These are phyloP conservation scores for Lasioglossum pauxillum DNA, from an alignment of 2,888 invertebrate genomes.

Conservation along the genomic window DNA sequence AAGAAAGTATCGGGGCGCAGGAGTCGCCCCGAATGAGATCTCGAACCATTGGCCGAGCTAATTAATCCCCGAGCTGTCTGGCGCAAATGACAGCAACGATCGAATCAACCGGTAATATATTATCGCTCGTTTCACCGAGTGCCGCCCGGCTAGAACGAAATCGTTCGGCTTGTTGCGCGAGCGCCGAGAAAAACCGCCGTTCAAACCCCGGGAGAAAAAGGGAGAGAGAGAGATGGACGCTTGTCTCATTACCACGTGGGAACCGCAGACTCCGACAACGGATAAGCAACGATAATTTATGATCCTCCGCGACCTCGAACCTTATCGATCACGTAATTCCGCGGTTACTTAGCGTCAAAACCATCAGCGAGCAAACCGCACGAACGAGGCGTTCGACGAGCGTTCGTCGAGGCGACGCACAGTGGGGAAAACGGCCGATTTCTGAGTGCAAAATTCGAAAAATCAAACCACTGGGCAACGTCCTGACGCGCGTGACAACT, in stretches of 20 bases:
- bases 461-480: too few species aligned
- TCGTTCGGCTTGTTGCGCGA: slow-evolving; percentile 45
- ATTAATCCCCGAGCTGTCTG: slow-evolving; percentile 73
- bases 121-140: slow-evolving; percentile 69
- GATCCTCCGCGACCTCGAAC: slow-evolving; percentile 58
- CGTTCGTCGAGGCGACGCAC: too few species aligned
- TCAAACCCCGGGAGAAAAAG: background rate
- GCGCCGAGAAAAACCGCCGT: slow-evolving; percentile 49
- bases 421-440: too few species aligned
- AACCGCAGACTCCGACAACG: slow-evolving; percentile 61
- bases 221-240: slow-evolving; percentile 16
- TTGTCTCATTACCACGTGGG: slow-evolving; percentile 72
- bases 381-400: too few species aligned
- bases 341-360: slow-evolving; percentile 58
- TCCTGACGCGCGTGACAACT: background rate
- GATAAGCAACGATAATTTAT: slow-evolving; percentile 72
- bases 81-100: slow-evolving; percentile 74
- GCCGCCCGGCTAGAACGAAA: slow-evolving; percentile 63
- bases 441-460: too few species aligned
- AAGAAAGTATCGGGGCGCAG: slow-evolving; percentile 55
- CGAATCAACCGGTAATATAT: slow-evolving; percentile 73
- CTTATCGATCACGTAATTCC: slow-evolving; percentile 71
- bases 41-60: slow-evolving; percentile 67
- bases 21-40: slow-evolving; percentile 65
- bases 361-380: slow-evolving; percentile 38